These are phyloP conservation scores for Dermolepida albohirtum DNA, from an alignment of 2,888 invertebrate genomes.

Conservation along the genomic window DNA sequence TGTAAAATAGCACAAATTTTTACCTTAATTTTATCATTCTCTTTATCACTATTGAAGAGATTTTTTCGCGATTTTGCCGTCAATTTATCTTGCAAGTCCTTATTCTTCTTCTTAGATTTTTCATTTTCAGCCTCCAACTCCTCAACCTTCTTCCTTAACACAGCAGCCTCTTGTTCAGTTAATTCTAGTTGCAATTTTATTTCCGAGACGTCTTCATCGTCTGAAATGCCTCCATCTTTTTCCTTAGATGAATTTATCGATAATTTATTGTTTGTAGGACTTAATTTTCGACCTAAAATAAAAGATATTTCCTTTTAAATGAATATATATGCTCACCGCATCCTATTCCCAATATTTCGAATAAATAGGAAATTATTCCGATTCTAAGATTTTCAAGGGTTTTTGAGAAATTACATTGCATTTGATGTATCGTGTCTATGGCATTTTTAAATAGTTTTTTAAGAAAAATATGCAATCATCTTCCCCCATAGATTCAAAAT, in stretches of 20 bases:
- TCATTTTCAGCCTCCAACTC: slow-evolving; percentile 85
- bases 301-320: slow-evolving; percentile 33
- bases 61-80: slow-evolving; percentile 59
- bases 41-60: slow-evolving; percentile 58
- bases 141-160: slow-evolving; percentile 85
- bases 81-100: slow-evolving; percentile 81
- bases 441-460: no score
- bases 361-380: no score
- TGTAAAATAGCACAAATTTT: neutral
- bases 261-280: slow-evolving; percentile 74
- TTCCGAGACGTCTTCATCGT: slow-evolving; percentile 86
- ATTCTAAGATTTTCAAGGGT: no score
- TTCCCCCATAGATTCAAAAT: no score
- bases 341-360: no score
- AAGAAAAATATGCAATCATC: no score
- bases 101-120: slow-evolving; percentile 78
- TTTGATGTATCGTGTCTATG: no score
- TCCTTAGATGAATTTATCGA: slow-evolving; percentile 75
- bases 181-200: slow-evolving; percentile 86
- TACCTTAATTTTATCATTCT: slow-evolving; percentile 77
- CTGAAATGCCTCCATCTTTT: slow-evolving; percentile 80
- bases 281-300: slow-evolving; percentile 74
- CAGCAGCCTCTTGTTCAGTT: slow-evolving; percentile 89
- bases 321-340: no score
- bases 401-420: no score